These are phyloP conservation scores for Entomyzon cyanotis DNA, from an alignment of 2,113 vertebrate species.

Conservation along the genomic window DNA sequence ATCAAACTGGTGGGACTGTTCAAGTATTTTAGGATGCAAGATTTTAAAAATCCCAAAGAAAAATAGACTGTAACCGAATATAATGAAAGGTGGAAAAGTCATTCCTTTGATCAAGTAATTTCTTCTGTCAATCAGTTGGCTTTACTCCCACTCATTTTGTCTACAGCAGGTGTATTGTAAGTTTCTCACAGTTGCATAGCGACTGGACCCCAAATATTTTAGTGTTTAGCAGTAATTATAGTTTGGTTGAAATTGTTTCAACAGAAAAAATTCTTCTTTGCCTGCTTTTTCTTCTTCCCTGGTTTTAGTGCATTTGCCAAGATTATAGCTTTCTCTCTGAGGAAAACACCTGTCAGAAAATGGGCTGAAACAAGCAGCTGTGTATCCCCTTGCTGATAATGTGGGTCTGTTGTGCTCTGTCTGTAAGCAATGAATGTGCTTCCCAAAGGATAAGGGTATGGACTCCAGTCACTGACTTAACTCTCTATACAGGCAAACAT, in stretches of 20 bases:
- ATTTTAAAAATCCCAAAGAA: background rate
- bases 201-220: background rate
- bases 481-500: background rate
- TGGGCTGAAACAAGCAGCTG: background rate
- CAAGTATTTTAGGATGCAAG: background rate
- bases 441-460: background rate
- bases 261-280: background rate
- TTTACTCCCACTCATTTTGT: background rate
- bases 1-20: background rate
- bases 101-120: background rate
- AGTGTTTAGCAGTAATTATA: conserved; percentile 6
- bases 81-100: background rate
- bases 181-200: background rate
- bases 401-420: background rate
- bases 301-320: background rate
- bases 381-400: background rate
- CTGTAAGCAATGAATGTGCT: background rate
- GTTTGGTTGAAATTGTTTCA: background rate
- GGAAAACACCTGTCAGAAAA: background rate
- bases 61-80: background rate
- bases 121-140: background rate
- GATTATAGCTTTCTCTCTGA: background rate
- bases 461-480: background rate
- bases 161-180: background rate
- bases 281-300: background rate